A percentile compares a stretch with the other conserved stretches of the same genome.
Evolutionary conservation across 2,888 invertebrate species (phyloP).

Genomic region (Ctena decussata): DNA sequence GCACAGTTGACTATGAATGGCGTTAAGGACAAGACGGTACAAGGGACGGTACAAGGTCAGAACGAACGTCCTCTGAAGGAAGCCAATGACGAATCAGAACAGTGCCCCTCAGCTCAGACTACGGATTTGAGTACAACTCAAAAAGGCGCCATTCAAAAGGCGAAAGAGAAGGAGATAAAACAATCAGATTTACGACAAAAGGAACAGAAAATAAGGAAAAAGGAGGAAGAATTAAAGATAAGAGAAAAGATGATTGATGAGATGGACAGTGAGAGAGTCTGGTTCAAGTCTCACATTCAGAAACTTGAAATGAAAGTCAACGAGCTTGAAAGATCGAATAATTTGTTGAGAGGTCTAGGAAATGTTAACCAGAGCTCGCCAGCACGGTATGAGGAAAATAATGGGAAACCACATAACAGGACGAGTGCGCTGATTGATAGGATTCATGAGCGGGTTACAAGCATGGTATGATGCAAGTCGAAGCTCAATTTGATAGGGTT

Average conservation of each 20-base stretch:
- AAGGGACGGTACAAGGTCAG: too few species aligned
- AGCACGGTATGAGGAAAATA: background rate
- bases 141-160: background rate
- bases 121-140: background rate
- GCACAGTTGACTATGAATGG: background rate
- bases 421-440: background rate
- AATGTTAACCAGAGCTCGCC: background rate
- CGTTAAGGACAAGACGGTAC: too few species aligned
- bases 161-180: too few species aligned
- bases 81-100: background rate
- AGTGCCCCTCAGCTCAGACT: background rate
- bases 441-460: background rate
- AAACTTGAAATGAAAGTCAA: background rate
- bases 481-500: too few species aligned
- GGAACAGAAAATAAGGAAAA: background rate
- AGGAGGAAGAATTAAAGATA: background rate
- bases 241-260: background rate
- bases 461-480: too few species aligned
- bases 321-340: too few species aligned
- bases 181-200: background rate
- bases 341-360: background rate
- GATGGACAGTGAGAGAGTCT: background rate
- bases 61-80: background rate
- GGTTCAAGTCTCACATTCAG: background rate
- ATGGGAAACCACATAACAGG: background rate